Percentiles rank a stretch among this genome's conserved stretches.
Conservation (phyloP, 1,140 invertebrate genomes). For the Leptinotarsa undecemlineata region DNA sequence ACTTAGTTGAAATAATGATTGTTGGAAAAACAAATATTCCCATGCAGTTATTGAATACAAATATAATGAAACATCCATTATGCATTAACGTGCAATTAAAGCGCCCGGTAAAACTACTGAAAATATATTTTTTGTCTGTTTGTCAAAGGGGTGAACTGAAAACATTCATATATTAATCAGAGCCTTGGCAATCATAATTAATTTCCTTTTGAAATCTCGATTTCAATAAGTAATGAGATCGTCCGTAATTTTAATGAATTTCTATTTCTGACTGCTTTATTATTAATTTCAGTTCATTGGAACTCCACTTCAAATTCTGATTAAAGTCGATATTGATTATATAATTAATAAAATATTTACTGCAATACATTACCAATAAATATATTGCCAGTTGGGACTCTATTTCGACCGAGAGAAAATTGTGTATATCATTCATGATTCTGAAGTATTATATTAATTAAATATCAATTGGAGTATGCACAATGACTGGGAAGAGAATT, state of each 20-base stretch:
- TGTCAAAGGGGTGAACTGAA: too few species aligned
- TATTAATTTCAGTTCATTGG: constrained; percentile 20
- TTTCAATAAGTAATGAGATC: not conserved
- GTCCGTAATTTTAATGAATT: not conserved
- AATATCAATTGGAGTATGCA: not conserved
- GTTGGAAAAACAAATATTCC: too few species aligned
- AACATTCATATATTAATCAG: too few species aligned
- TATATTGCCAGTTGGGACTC: not conserved
- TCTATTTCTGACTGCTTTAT: not conserved
- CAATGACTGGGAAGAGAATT: too few species aligned
- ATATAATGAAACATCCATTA: too few species aligned
- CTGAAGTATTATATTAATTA: not conserved
- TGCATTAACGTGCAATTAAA: too few species aligned
- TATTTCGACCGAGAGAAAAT: not conserved
- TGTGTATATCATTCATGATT: not conserved
- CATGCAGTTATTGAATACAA: too few species aligned
- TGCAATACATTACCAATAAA: constrained; percentile 13
- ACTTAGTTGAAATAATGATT: too few species aligned
- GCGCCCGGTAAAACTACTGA: too few species aligned
- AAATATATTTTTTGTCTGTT: too few species aligned
- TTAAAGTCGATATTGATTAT: constrained; percentile 23
- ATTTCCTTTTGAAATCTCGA: too few species aligned
- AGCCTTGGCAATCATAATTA: too few species aligned
- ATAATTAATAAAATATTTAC: constrained; percentile 25
- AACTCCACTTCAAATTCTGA: constrained; percentile 18